Evolutionary conservation across 1,140 invertebrate genomes (phyloP).

Genomic region (Aphis craccivora): DNA sequence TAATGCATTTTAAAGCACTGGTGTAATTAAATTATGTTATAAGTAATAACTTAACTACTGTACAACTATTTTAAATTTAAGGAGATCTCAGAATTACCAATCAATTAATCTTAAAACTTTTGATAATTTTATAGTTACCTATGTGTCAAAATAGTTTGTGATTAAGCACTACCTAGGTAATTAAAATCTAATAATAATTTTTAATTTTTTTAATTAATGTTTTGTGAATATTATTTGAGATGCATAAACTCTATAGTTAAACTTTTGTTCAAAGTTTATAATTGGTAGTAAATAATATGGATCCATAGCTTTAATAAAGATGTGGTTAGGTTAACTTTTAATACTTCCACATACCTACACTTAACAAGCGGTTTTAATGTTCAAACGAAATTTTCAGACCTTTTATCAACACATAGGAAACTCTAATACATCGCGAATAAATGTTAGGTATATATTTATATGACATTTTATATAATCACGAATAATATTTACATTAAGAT

Average conservation of each 20-base stretch:
- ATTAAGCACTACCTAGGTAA: neutral
- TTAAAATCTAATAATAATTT: neutral
- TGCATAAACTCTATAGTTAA: neutral
- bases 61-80: too few relatives aligned
- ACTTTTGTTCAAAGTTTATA: neutral
- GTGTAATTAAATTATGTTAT: too few relatives aligned
- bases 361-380: neutral
- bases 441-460: neutral
- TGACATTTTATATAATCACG: conserved; percentile 9
- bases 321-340: neutral
- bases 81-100: too few relatives aligned
- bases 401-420: neutral
- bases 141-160: too few relatives aligned
- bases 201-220: neutral
- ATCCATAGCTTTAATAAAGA: neutral
- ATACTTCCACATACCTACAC: neutral
- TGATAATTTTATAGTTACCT: too few relatives aligned
- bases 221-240: too few relatives aligned
- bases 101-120: too few relatives aligned
- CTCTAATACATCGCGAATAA: neutral
- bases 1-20: too few relatives aligned
- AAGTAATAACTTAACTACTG: too few relatives aligned
- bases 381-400: neutral
- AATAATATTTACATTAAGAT: conserved; percentile 27
- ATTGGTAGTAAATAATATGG: neutral